Evolutionary conservation across 2,113 vertebrate species (phyloP).

Genomic region (Corynorhinus townsendii): DNA sequence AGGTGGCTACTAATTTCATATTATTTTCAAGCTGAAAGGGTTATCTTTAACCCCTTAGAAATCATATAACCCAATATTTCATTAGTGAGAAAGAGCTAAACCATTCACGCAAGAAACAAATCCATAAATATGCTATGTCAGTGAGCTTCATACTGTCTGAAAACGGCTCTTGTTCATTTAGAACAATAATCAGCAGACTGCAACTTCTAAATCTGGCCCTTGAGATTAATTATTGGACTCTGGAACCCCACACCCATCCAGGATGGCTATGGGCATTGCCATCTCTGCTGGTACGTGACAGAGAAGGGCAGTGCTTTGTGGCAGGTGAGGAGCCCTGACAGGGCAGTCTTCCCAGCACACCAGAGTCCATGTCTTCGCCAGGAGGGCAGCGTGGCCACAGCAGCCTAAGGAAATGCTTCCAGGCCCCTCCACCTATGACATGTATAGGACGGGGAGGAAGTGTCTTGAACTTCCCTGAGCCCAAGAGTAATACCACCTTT

Average conservation of each 20-base stretch:
- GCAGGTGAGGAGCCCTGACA: background rate
- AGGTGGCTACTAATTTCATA: background rate
- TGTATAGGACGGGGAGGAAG: background rate
- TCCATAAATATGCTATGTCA: background rate
- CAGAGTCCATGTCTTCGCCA: background rate
- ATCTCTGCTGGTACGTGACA: background rate
- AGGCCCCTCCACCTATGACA: constrained; percentile 40
- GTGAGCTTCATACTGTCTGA: background rate
- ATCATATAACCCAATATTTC: background rate
- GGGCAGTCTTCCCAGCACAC: background rate
- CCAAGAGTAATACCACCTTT: constrained; percentile 67
- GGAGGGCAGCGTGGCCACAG: background rate
- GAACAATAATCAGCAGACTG: background rate
- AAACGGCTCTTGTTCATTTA: background rate
- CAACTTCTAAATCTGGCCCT: background rate
- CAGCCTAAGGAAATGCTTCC: background rate
- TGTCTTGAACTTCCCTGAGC: constrained; percentile 1
- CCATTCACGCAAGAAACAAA: constrained; percentile 9
- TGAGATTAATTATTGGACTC: background rate
- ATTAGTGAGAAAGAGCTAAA: background rate
- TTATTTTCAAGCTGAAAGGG: background rate
- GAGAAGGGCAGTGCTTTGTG: background rate
- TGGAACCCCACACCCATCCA: background rate
- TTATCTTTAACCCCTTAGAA: constrained; percentile 26
- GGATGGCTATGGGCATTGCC: background rate